Base-by-base conservation (phyloP, 2,797 vertebrate species). In the Xenops minutus region DNA sequence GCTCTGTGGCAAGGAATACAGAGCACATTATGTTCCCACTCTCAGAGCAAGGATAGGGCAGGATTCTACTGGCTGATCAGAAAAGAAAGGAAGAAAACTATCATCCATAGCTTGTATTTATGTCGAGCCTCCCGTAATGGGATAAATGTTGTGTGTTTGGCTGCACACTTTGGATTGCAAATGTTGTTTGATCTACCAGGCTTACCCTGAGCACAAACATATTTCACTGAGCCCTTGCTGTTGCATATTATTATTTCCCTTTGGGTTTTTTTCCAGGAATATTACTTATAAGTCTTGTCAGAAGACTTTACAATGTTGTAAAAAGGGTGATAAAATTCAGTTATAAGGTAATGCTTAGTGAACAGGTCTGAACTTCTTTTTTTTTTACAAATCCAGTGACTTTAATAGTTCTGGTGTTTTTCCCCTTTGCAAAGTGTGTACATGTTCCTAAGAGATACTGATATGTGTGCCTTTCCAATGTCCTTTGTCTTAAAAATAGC, bases 401-500 rank as follows among this genome's bases (percentile, higher is more conserved):
- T 62, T 26, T 21, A 54, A 67, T 2, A 61, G 48, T 41, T 29
- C 27, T 79, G 21, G 20, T 67, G 48, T 4, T 93, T 90, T 92
- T 66, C 64, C 37, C 12, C 56, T 80, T 82, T 77, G 41, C n/a
- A 54, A 93, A 91, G 32, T 41, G 34, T 83, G 39, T 41, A 39
- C n/a, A 41, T 78, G 59, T 77, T 92, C 93, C 83, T 74, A 76
- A 82, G 75, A 95, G 80, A 95, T 77, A 92, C 78, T 34, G 64
- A 66, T 73, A 67, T 32, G 27, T 89, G 67, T 71, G 83, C 74
- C 63, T 94, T 85, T 85, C 85, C 74, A 71, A 43, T 73, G 75
- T 66, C 93, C 80, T 87, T 95, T 94, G 82, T 71, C 88, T 95
- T 96, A 96, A 95, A 96, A 96, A 96, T 87, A 96, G 93, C 88